Evolutionary conservation across 2,888 invertebrate species (phyloP).

Genomic region (Spicauda simplicius): DNA sequence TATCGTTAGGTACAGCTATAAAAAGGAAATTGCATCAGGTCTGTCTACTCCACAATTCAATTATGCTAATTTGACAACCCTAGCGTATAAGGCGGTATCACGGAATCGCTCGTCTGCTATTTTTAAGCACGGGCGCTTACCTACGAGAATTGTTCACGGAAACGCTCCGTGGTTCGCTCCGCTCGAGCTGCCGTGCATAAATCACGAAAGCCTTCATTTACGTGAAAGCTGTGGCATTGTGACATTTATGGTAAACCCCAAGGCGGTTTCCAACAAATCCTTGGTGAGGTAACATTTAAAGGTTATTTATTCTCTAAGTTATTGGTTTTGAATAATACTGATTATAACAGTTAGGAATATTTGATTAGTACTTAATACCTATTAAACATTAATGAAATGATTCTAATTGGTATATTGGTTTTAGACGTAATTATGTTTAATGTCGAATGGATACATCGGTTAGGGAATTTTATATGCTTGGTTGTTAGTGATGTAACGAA

Average conservation of each 20-base stretch:
- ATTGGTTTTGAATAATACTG: background rate
- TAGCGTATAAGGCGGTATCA: slow-evolving; percentile 2
- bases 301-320: background rate
- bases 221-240: background rate
- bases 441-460: too few species aligned
- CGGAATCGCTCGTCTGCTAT: slow-evolving; percentile 1
- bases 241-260: slow-evolving; percentile 2
- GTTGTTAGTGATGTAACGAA: too few species aligned
- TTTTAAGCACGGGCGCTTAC: slow-evolving; percentile 20
- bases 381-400: too few species aligned
- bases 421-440: too few species aligned
- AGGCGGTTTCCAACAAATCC: background rate
- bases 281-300: background rate
- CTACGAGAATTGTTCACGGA: slow-evolving; percentile 24
- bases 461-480: too few species aligned
- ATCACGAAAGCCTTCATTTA: slow-evolving; percentile 18
- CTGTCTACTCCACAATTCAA: background rate
- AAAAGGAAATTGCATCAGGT: too few species aligned
- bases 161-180: slow-evolving; percentile 6
- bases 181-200: slow-evolving; percentile 4
- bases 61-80: slow-evolving; percentile 3
- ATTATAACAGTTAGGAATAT: too few species aligned
- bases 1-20: too few species aligned
- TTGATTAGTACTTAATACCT: too few species aligned
- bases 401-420: too few species aligned